These are phyloP conservation scores for Phallusia fumigata DNA, from an alignment of 23 tunicate species.

Conservation along the genomic window DNA sequence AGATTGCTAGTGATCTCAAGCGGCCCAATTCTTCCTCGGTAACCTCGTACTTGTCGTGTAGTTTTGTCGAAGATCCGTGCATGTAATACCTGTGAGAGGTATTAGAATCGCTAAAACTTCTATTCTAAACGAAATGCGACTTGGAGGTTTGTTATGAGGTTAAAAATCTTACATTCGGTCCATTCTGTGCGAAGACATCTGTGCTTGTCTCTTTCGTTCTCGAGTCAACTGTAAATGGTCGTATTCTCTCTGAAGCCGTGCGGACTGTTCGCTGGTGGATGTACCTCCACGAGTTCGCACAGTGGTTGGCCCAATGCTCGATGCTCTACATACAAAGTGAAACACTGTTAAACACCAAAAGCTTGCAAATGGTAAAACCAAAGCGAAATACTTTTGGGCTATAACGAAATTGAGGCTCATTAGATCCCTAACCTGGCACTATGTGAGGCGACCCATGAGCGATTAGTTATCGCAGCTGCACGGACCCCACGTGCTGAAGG, in stretches of 20 bases:
- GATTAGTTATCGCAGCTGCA: conserved; percentile 67
- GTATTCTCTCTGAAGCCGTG: conserved; percentile 46
- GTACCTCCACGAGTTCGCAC: neutral
- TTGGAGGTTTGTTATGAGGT: neutral
- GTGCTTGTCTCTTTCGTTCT: conserved; percentile 81
- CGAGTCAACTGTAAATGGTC: conserved; percentile 62
- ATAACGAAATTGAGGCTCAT: too few species aligned
- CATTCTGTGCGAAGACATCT: conserved; percentile 64
- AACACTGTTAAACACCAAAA: too few species aligned
- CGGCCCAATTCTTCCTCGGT: conserved; percentile 64
- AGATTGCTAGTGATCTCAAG: conserved; percentile 53
- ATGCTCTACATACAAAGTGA: conserved; percentile 31
- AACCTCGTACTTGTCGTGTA: conserved; percentile 64
- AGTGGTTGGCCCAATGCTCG: conserved; percentile 17
- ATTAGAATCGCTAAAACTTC: neutral
- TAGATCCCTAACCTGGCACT: conserved; percentile 16
- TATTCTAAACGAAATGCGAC: neutral
- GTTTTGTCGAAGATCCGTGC: conserved; percentile 67
- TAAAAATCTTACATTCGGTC: conserved; percentile 71
- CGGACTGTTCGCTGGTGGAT: conserved; percentile 32
- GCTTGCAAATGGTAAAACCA: too few species aligned
- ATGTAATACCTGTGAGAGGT: conserved; percentile 68
- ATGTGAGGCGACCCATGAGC: conserved; percentile 73
- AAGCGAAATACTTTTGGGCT: too few species aligned
- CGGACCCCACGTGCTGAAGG: conserved; percentile 92